Percentiles rank a stretch among this genome's conserved stretches.
These are phyloP conservation scores for Dromiciops gliroides DNA, from an alignment of 2,113 vertebrate species.

Conservation along the genomic window DNA sequence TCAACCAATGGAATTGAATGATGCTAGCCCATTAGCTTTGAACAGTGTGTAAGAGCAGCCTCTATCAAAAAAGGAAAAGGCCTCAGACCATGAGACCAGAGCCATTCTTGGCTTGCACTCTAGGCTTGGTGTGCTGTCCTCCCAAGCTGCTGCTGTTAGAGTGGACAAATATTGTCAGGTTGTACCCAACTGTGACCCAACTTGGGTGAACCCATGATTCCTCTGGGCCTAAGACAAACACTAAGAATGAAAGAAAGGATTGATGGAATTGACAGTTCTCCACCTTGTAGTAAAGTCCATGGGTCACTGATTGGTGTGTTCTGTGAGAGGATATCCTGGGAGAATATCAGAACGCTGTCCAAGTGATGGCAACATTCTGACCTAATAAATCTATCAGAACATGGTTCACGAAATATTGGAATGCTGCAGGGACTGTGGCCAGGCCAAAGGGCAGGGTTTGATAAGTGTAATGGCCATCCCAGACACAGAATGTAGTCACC, in stretches of 20 bases:
- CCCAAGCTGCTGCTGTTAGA: not conserved
- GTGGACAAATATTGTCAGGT: not conserved
- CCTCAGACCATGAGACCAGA: no score
- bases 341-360: not conserved
- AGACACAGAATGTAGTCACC: not conserved
- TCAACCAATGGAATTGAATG: no score
- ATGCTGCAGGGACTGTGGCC: not conserved
- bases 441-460: not conserved
- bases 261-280: not conserved
- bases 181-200: not conserved
- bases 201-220: not conserved
- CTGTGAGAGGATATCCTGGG: not conserved
- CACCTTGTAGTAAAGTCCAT: not conserved
- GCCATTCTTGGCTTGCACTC: no score
- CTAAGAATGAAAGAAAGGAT: not conserved
- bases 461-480: not conserved
- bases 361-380: not conserved
- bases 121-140: no score
- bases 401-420: not conserved
- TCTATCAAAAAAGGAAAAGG: no score
- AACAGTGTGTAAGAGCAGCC: no score
- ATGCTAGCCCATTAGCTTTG: no score
- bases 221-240: not conserved
- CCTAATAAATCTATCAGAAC: not conserved
- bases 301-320: not conserved